Conservation (phyloP, 2,113 vertebrate genomes). For the Trachemys scripta region DNA sequence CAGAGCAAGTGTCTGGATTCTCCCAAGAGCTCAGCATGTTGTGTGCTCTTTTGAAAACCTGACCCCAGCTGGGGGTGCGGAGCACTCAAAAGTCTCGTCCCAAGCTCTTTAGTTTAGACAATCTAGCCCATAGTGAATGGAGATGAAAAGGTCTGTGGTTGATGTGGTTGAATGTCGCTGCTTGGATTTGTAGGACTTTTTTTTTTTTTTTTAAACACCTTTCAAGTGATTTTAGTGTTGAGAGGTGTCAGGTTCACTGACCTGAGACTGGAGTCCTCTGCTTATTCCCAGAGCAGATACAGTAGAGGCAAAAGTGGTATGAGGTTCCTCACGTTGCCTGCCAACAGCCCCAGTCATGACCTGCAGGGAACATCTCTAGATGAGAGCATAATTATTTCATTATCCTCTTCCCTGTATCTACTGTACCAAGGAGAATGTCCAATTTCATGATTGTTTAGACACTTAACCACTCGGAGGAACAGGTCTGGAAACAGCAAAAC, state of each 20-base stretch:
- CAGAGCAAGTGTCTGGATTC: neutral
- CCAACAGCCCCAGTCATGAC: neutral
- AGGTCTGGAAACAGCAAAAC: neutral
- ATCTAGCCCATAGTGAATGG: neutral
- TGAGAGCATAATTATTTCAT: neutral
- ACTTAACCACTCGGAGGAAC: neutral
- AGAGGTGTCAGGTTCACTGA: neutral
- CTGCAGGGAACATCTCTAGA: neutral
- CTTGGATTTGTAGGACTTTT: neutral
- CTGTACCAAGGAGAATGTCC: neutral
- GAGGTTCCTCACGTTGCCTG: neutral
- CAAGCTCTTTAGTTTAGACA: neutral
- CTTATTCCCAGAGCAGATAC: neutral
- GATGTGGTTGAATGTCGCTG: neutral
- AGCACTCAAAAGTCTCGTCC: neutral
- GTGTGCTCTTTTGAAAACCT: neutral
- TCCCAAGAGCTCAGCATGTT: too few relatives aligned
- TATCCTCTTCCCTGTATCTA: neutral
- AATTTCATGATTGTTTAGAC: neutral
- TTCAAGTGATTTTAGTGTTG: neutral
- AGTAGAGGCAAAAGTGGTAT: neutral
- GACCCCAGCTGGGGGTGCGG: neutral
- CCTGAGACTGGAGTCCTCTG: neutral
- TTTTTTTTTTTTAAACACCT: neutral
- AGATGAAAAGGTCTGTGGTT: neutral